phyloP scores from a whole-genome alignment of 2,797 vertebrate species.

The Sus cebifrons region DNA sequence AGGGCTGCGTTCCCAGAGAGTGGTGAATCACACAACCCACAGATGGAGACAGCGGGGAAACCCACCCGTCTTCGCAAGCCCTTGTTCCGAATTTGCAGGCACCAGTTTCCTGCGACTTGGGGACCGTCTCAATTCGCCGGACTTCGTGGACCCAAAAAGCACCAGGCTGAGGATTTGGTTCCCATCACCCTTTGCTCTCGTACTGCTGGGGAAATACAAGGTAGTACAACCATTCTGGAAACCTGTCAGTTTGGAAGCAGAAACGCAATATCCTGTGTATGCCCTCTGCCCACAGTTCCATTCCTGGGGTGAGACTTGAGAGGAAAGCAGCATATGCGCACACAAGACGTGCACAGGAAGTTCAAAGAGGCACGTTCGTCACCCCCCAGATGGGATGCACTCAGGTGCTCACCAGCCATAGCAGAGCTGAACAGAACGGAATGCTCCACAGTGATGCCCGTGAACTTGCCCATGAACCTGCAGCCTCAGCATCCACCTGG shows the following conservation, averaged over 20 bases:
- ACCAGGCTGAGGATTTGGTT: background rate
- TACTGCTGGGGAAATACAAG: background rate
- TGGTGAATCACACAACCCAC: background rate
- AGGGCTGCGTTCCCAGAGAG: too few species aligned
- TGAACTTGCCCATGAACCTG: background rate
- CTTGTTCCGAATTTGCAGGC: background rate
- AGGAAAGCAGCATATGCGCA: background rate
- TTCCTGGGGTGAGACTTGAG: background rate
- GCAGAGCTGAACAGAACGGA: background rate
- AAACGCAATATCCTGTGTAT: background rate
- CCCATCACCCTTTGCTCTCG: background rate
- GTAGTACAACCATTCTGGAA: background rate
- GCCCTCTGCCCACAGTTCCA: background rate
- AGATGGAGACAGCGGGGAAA: background rate
- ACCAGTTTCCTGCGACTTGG: background rate
- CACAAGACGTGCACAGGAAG: background rate
- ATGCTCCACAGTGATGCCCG: too few species aligned
- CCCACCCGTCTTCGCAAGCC: background rate
- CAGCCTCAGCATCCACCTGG: accelerated
- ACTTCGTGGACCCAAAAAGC: background rate
- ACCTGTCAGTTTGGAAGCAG: background rate
- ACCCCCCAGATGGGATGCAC: background rate
- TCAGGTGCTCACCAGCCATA: background rate
- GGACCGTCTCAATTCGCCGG: background rate
- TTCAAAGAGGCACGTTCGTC: accelerated